phyloP scores from a whole-genome alignment of 2,888 invertebrate species.

The Trachelus troglodyta region DNA sequence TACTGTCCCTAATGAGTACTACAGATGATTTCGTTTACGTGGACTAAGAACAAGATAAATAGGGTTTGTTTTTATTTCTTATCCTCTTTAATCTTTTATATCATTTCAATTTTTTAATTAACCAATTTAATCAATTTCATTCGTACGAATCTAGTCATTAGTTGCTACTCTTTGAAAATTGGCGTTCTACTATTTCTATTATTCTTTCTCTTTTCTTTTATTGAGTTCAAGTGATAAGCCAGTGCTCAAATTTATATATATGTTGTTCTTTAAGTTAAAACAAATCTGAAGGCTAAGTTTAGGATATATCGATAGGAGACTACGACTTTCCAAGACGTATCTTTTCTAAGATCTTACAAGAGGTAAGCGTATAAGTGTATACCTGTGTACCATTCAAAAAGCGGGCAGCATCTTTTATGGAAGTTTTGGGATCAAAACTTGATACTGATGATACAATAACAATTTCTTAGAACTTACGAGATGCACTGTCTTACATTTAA shows the following conservation, averaged over 20 bases:
- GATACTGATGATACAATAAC: neutral
- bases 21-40: neutral
- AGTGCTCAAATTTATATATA: neutral
- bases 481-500: neutral
- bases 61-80: neutral
- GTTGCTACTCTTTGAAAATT: neutral
- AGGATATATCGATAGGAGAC: neutral
- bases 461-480: neutral
- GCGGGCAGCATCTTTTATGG: neutral
- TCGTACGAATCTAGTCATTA: slow-evolving; percentile 7
- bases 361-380: neutral
- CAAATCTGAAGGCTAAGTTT: neutral
- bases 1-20: neutral
- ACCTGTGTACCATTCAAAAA: neutral
- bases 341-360: neutral
- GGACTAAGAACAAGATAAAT: neutral
- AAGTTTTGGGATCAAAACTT: neutral
- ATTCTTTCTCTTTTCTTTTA: neutral
- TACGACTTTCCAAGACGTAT: neutral
- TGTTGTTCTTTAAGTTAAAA: neutral
- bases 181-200: neutral
- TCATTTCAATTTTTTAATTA: neutral
- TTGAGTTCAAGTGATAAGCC: neutral
- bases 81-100: neutral
- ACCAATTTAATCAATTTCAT: neutral